phyloP scores from a whole-genome alignment of 2,113 vertebrate genomes.

The Laterallus jamaicensis region DNA sequence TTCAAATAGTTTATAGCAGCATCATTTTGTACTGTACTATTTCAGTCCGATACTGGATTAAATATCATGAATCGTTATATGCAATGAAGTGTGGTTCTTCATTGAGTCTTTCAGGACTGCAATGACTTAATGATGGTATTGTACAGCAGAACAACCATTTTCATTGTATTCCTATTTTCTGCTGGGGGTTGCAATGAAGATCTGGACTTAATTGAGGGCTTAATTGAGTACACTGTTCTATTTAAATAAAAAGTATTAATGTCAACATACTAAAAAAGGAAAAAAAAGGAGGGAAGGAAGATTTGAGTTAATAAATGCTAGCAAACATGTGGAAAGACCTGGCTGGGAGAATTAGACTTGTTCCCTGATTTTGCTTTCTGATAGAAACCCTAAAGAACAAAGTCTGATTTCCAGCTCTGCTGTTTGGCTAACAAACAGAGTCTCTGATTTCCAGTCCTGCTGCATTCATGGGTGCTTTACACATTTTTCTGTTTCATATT shows the following conservation, averaged over 20 bases:
- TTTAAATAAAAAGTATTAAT: background rate
- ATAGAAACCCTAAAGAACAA: background rate
- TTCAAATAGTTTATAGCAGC: background rate
- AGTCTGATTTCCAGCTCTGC: background rate
- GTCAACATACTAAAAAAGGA: background rate
- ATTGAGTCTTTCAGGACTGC: background rate
- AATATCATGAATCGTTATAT: background rate
- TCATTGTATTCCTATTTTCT: background rate
- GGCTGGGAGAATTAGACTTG: rapidly evolving
- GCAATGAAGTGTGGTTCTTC: background rate
- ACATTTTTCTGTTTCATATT: background rate
- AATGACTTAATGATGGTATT: background rate
- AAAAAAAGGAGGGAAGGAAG: rapidly evolving
- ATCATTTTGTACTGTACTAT: background rate
- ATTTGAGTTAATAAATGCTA: background rate
- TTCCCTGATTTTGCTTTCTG: background rate
- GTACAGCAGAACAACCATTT: background rate
- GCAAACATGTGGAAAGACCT: background rate
- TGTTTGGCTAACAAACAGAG: background rate
- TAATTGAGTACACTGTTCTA: background rate
- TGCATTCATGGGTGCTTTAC: background rate
- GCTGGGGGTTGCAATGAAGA: background rate
- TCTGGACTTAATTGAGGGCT: background rate
- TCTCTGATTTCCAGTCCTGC: background rate
- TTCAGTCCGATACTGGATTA: background rate